Conservation (phyloP, 1,140 invertebrate genomes). For the Bombyx mandarina region DNA sequence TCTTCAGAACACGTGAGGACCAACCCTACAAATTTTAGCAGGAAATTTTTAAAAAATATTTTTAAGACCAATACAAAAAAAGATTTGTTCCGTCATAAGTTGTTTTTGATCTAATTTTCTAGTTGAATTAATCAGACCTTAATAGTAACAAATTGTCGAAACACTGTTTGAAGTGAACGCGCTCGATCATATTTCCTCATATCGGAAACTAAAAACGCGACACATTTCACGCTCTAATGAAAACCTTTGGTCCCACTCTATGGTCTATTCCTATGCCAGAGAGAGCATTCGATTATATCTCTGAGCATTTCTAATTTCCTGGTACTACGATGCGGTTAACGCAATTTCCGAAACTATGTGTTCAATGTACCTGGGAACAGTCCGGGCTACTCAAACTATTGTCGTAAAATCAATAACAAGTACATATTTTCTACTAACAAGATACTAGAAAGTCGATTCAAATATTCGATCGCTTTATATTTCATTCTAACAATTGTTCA, state of each 20-base stretch:
- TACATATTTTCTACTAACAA: too few species aligned
- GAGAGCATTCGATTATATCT: conserved; percentile 61
- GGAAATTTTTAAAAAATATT: too few species aligned
- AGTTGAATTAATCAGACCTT: too few species aligned
- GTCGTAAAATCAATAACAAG: conserved; percentile 49
- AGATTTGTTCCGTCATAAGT: too few species aligned
- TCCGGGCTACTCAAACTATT: conserved; percentile 30
- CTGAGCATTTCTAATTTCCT: conserved; percentile 69
- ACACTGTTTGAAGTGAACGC: not conserved
- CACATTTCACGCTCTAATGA: conserved; percentile 10
- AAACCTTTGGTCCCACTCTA: conserved; percentile 24
- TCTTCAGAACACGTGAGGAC: too few species aligned
- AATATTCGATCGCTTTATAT: too few species aligned
- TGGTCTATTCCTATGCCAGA: conserved; percentile 42
- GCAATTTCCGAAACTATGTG: conserved; percentile 57
- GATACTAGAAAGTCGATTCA: too few species aligned
- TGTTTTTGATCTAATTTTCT: too few species aligned
- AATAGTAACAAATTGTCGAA: not conserved
- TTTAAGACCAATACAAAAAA: too few species aligned
- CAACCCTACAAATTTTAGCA: too few species aligned
- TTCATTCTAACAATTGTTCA: too few species aligned
- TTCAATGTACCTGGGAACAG: conserved; percentile 36
- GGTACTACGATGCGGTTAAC: conserved; percentile 60
- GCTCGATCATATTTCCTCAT: conserved; percentile 12
- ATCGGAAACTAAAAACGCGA: conserved; percentile 10